These are phyloP conservation scores for Azorinus chamasolen DNA, from an alignment of 2,888 invertebrate species.

Conservation along the genomic window DNA sequence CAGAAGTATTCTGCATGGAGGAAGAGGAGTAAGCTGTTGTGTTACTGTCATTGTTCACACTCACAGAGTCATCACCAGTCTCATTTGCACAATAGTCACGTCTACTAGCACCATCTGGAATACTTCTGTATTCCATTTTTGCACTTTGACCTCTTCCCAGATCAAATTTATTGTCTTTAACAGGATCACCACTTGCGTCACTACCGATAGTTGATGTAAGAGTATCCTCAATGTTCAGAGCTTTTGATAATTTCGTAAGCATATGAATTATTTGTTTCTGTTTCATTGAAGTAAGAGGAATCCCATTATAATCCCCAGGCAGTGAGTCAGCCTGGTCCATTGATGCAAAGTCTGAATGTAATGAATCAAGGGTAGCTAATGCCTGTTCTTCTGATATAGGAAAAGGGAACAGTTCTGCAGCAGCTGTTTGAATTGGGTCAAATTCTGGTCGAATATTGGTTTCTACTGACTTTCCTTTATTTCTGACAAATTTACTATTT, in stretches of 20 bases:
- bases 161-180: slow-evolving; percentile 7
- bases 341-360: slow-evolving; percentile 78
- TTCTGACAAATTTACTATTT: slow-evolving; percentile 11
- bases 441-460: slow-evolving; percentile 35
- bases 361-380: slow-evolving; percentile 71
- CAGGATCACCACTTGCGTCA: slow-evolving; percentile 43
- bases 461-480: slow-evolving; percentile 8
- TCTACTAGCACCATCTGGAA: slow-evolving; percentile 41
- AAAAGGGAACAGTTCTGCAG: slow-evolving; percentile 60
- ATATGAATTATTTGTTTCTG: slow-evolving; percentile 81
- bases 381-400: slow-evolving; percentile 65
- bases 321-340: slow-evolving; percentile 75
- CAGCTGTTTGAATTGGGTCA: slow-evolving; percentile 61
- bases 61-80: slow-evolving; percentile 37
- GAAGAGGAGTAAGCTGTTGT: slow-evolving; percentile 30
- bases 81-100: slow-evolving; percentile 6
- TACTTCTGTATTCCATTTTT: slow-evolving; percentile 29
- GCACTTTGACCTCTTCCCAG: slow-evolving; percentile 19
- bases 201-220: slow-evolving; percentile 72
- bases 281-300: slow-evolving; percentile 76
- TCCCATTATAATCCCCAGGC: slow-evolving; percentile 79
- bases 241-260: slow-evolving; percentile 76
- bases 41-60: slow-evolving; percentile 49
- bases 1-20: slow-evolving; percentile 45
- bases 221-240: slow-evolving; percentile 78